phyloP scores from a whole-genome alignment of 2,888 invertebrate species.

The Eilema sororculum region DNA sequence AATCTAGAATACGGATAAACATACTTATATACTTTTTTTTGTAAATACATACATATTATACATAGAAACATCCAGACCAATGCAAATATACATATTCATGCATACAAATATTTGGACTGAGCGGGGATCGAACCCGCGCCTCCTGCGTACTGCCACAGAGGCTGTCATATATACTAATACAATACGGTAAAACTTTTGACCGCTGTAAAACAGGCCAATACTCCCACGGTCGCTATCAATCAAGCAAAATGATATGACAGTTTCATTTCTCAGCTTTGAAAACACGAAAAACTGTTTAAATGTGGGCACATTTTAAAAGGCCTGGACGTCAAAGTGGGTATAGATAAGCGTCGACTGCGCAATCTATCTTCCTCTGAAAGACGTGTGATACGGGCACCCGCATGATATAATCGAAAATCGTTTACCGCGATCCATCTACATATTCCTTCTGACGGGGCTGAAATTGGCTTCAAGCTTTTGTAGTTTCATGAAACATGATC shows the following conservation, averaged over 20 bases:
- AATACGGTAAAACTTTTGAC: slow-evolving; percentile 1
- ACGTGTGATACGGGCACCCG: slow-evolving; percentile 71
- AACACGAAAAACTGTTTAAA: slow-evolving; percentile 52
- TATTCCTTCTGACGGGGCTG: slow-evolving; percentile 65
- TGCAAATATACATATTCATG: no score
- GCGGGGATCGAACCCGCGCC: no score
- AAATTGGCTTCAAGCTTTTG: slow-evolving; percentile 67
- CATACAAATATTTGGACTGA: not conserved
- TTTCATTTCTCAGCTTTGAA: slow-evolving; percentile 41
- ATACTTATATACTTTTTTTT: no score
- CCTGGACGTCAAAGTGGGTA: slow-evolving; percentile 64
- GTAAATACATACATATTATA: no score
- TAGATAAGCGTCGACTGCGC: slow-evolving; percentile 72
- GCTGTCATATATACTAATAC: no score
- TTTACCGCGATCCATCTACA: slow-evolving; percentile 72
- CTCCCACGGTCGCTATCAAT: slow-evolving; percentile 9
- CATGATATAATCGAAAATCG: slow-evolving; percentile 77
- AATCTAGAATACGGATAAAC: no score
- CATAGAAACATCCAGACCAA: no score
- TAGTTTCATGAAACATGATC: slow-evolving; percentile 53
- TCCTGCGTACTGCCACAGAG: no score
- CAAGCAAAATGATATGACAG: slow-evolving; percentile 22
- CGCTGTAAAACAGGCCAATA: not conserved
- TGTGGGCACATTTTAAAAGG: slow-evolving; percentile 67
- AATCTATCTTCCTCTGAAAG: slow-evolving; percentile 78